phyloP scores from a whole-genome alignment of 2,797 vertebrate genomes.

The Sebastes baramenuke region DNA sequence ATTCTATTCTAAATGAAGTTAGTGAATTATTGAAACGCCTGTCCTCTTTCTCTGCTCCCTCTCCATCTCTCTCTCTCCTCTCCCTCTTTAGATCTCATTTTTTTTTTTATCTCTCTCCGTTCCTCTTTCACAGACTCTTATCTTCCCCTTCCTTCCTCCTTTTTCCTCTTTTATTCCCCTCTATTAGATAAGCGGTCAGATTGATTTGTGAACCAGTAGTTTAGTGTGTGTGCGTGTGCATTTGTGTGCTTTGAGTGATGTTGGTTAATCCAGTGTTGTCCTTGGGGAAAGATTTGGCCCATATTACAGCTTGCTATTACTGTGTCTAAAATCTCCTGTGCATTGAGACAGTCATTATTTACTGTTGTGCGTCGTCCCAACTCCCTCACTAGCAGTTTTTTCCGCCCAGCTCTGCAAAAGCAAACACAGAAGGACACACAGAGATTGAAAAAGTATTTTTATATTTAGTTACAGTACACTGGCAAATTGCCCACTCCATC shows the following conservation, averaged over 20 bases:
- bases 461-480: not conserved
- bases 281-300: constrained; percentile 74
- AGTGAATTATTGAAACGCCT: constrained; percentile 75
- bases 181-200: constrained; percentile 60
- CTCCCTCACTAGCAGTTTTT: constrained; percentile 33
- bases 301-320: constrained; percentile 70
- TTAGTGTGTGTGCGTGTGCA: constrained; percentile 3
- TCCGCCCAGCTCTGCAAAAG: constrained; percentile 33
- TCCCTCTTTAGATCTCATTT: constrained; percentile 57
- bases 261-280: constrained; percentile 73
- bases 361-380: constrained; percentile 42
- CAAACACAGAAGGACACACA: constrained; percentile 12
- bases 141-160: constrained; percentile 20
- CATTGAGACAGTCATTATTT: constrained; percentile 72
- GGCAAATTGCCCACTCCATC: not conserved
- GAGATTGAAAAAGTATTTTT: not conserved
- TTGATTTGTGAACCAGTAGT: constrained; percentile 63
- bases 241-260: constrained; percentile 63
- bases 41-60: constrained; percentile 54
- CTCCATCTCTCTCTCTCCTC: constrained; percentile 51
- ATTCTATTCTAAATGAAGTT: constrained; percentile 75
- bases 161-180: constrained; percentile 21
- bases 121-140: constrained; percentile 22
- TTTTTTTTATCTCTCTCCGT: not conserved
- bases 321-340: constrained; percentile 62